Base-by-base conservation (phyloP, 2,797 vertebrate species). In the Prunella strophiata region DNA sequence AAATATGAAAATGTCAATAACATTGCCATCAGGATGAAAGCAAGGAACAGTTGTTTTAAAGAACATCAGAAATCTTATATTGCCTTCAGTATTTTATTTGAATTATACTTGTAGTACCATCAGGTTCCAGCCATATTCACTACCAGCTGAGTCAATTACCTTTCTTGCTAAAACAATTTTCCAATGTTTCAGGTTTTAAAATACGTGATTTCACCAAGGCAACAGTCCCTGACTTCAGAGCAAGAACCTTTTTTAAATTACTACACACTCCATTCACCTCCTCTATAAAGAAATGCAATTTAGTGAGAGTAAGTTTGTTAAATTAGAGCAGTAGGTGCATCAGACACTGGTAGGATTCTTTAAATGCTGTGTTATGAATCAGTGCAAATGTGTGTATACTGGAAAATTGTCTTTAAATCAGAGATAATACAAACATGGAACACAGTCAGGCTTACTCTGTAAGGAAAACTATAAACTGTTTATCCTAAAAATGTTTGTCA, bases 121-220 rank as follows among this genome's bases (percentile, higher is more conserved):
- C 55, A 81, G 30, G 54, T 79, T 93, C 34, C 50, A 91, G 47
- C 15, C 13, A 25, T 82, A 90, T 87, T 88, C 61, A 52, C 80
- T 90, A 90, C 76, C 67, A 59, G 73, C 76, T 91, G 74, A 93
- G 91, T 87, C 82, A 94, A 94, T 94, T 96, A 88, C 74, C 63
- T 88, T 88, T 88, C 88, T 54, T 71, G 59, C 58, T 90, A 91
- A 95, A 96, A 93, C 61, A 87, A 90, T 94, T 95, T 96, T 91
- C 80, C 65, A 76, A 11, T 82, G 74, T 90, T 96, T 90, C 77
- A 85, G 52, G 61, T 79, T 95, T 96, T 89, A 91, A 85, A 94
- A 90, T 79, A 88, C 27, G 20, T 85, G 50, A 85, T 93, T 96
- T 97, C 85, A 96, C 71, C 71, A 93, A 96, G 77, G 94, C 52